These are phyloP conservation scores for Stramonita haemastoma DNA, from an alignment of 2,888 invertebrate species.

Conservation along the genomic window DNA sequence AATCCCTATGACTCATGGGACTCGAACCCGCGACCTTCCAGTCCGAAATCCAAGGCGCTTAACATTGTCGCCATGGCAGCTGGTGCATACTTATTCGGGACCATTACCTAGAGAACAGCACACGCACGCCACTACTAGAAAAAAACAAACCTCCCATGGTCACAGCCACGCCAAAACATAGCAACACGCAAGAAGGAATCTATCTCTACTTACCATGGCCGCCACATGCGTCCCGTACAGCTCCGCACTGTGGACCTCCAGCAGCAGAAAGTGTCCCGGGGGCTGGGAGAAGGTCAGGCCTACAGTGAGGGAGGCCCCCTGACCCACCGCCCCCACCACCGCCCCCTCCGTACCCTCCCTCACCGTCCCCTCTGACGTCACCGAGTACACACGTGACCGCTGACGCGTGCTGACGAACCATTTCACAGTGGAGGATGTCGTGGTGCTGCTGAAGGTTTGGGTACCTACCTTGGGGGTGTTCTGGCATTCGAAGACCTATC, in stretches of 20 bases:
- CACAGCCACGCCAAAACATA: too few relatives aligned
- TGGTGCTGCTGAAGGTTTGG: not conserved
- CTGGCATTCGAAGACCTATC: not conserved
- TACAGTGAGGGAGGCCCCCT: constrained; percentile 12
- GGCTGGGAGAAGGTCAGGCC: not conserved
- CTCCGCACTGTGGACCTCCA: not conserved
- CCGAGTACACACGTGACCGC: constrained; percentile 28
- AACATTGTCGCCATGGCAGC: too few relatives aligned
- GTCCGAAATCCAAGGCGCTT: too few relatives aligned
- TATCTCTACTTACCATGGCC: not conserved
- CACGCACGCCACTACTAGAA: too few relatives aligned
- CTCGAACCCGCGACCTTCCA: too few relatives aligned
- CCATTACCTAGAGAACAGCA: too few relatives aligned
- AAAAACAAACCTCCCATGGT: too few relatives aligned
- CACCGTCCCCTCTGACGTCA: constrained; percentile 31
- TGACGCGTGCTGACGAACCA: constrained; percentile 35
- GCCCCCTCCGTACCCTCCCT: constrained; percentile 5
- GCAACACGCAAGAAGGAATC: too few relatives aligned
- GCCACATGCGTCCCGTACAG: not conserved
- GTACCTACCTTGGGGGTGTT: not conserved
- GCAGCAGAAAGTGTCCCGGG: not conserved
- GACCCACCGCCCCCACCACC: not conserved
- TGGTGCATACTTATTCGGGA: too few relatives aligned
- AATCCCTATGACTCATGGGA: too few relatives aligned
- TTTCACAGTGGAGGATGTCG: not conserved